phyloP scores from a whole-genome alignment of 1,140 invertebrate species.

The Ceratina calcarata region DNA sequence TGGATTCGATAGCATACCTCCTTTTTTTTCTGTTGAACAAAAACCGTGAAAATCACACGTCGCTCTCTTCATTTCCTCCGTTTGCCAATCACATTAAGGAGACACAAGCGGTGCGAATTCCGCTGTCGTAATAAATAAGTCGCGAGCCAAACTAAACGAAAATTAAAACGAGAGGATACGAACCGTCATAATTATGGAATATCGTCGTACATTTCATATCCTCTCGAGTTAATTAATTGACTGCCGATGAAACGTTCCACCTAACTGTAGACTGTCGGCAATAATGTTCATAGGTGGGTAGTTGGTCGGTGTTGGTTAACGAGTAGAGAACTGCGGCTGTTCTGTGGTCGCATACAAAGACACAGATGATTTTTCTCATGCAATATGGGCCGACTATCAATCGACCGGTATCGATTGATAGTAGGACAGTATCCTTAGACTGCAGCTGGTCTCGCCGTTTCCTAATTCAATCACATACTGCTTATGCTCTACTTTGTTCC shows the following conservation, averaged over 20 bases:
- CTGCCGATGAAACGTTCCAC: slow-evolving; percentile 49
- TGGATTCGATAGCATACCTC: slow-evolving; percentile 8
- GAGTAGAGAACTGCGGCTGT: slow-evolving; percentile 49
- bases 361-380: slow-evolving; percentile 32
- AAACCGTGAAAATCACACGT: slow-evolving; percentile 17
- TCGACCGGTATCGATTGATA: slow-evolving; percentile 65
- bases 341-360: slow-evolving; percentile 49
- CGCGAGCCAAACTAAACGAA: slow-evolving; percentile 33
- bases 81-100: slow-evolving; percentile 44
- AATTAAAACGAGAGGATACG: slow-evolving; percentile 48
- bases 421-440: slow-evolving; percentile 47
- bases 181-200: slow-evolving; percentile 26
- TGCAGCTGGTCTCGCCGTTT: slow-evolving; percentile 67
- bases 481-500: slow-evolving; percentile 37
- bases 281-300: slow-evolving; percentile 54
- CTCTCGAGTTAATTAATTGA: slow-evolving; percentile 56
- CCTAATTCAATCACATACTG: slow-evolving; percentile 36
- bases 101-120: slow-evolving; percentile 46
- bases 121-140: slow-evolving; percentile 37
- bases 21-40: slow-evolving; percentile 7
- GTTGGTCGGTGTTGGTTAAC: slow-evolving; percentile 48
- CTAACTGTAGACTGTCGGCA: slow-evolving; percentile 40
- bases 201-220: slow-evolving; percentile 32
- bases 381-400: slow-evolving; percentile 38
- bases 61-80: slow-evolving; percentile 46